Conservation (phyloP, 2,113 vertebrate species). For the Oncorhynchus kisutch region DNA sequence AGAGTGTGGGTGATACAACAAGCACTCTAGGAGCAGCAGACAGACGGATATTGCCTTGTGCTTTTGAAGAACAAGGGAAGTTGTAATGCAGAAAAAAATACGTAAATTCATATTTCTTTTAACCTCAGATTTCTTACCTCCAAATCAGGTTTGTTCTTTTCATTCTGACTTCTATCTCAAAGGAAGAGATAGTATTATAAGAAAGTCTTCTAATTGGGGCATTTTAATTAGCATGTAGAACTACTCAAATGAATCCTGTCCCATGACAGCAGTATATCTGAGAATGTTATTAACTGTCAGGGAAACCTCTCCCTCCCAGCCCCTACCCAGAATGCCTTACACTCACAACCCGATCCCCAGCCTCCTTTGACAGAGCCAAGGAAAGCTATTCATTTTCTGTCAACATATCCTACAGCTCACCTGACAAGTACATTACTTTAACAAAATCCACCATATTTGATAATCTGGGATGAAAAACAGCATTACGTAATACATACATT, state of each 20-base stretch:
- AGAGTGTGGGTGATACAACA: not conserved
- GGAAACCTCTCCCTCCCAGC: conserved; percentile 20
- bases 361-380: too few species aligned
- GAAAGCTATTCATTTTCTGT: too few species aligned
- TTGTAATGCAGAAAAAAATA: conserved; percentile 3
- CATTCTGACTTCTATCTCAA: not conserved
- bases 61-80: conserved; percentile 3
- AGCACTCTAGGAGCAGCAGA: not conserved
- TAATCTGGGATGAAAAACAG: conserved; percentile 40
- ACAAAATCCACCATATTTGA: conserved; percentile 12
- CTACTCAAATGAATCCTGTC: not conserved
- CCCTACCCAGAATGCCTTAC: not conserved
- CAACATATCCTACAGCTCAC: too few species aligned
- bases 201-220: conserved; percentile 8
- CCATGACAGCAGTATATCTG: conserved; percentile 11
- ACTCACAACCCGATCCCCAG: too few species aligned
- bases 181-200: not conserved
- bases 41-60: not conserved
- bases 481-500: conserved; percentile 55
- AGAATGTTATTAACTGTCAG: conserved; percentile 19
- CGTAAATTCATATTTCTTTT: not conserved
- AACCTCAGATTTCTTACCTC: too few species aligned
- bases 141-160: not conserved
- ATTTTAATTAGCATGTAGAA: conserved; percentile 27
- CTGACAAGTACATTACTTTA: too few species aligned